These are phyloP conservation scores for Leptoteleia sp. DNA, from an alignment of 1,140 invertebrate genomes.

Conservation along the genomic window DNA sequence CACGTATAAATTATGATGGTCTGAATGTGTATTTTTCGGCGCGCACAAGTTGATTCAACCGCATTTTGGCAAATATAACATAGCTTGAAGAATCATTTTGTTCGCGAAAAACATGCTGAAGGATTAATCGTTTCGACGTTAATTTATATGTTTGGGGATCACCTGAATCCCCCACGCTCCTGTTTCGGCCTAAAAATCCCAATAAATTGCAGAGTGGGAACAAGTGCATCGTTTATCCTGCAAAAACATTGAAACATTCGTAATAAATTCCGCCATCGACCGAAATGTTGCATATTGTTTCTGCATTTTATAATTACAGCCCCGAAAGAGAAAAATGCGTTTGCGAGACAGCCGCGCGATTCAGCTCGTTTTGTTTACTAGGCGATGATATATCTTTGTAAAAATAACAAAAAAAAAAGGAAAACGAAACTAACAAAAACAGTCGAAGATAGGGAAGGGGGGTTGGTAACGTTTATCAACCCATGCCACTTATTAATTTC, in stretches of 20 bases:
- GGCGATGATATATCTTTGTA: too few relatives aligned
- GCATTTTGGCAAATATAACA: conserved; percentile 53
- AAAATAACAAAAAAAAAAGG: too few relatives aligned
- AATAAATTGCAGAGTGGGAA: conserved; percentile 59
- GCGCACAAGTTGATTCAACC: conserved; percentile 42
- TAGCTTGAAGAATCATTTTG: conserved; percentile 59
- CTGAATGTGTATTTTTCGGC: conserved; percentile 41
- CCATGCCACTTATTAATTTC: too few relatives aligned
- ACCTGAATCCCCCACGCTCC: conserved; percentile 42
- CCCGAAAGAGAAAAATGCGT: conserved; percentile 10
- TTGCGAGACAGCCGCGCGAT: too few relatives aligned
- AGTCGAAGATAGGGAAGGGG: too few relatives aligned
- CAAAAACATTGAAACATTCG: conserved; percentile 57
- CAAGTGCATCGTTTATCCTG: conserved; percentile 56
- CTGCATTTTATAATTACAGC: conserved; percentile 41
- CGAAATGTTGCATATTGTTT: conserved; percentile 50
- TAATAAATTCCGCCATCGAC: conserved; percentile 56
- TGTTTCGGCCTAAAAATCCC: conserved; percentile 57
- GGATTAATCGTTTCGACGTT: conserved; percentile 66
- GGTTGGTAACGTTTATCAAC: too few relatives aligned
- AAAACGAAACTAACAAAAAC: too few relatives aligned
- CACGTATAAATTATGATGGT: conserved; percentile 39
- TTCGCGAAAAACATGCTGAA: conserved; percentile 56
- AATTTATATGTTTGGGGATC: conserved; percentile 65
- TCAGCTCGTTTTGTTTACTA: too few relatives aligned